phyloP scores from a whole-genome alignment of 2,797 vertebrate species.

The Thamnophis elegans region DNA sequence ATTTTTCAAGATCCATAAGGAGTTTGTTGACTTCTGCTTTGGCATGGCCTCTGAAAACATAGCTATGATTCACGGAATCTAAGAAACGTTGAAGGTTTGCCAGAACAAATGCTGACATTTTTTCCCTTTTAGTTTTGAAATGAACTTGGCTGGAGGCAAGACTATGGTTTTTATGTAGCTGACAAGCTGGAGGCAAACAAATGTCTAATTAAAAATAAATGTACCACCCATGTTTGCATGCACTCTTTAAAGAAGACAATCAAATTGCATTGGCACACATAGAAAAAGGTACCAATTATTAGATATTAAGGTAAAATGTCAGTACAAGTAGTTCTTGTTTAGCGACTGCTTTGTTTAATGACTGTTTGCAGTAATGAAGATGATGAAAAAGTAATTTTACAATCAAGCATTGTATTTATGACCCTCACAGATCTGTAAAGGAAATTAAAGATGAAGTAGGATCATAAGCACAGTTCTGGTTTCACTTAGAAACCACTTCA shows the following conservation, averaged over 20 bases:
- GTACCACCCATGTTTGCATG: background rate
- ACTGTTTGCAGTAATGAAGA: background rate
- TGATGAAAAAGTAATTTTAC: background rate
- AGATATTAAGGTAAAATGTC: background rate
- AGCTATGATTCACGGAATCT: background rate
- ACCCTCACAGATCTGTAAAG: background rate
- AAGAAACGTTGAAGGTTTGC: background rate
- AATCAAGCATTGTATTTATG: background rate
- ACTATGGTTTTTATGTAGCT: background rate
- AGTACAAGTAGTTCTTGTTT: background rate
- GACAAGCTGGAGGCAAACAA: background rate
- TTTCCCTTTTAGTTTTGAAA: background rate
- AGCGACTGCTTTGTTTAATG: background rate
- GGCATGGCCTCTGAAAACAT: background rate
- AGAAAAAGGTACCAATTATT: background rate
- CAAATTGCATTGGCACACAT: background rate
- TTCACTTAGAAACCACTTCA: background rate
- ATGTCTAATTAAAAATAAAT: slow-evolving; percentile 16
- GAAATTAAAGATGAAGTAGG: background rate
- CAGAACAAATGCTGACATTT: background rate
- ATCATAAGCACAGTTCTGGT: background rate
- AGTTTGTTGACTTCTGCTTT: background rate
- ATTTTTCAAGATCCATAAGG: background rate
- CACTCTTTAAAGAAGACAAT: background rate
- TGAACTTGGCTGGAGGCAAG: background rate